phyloP scores from a whole-genome alignment of 2,113 vertebrate genomes.

The Bambusicola thoracicus region DNA sequence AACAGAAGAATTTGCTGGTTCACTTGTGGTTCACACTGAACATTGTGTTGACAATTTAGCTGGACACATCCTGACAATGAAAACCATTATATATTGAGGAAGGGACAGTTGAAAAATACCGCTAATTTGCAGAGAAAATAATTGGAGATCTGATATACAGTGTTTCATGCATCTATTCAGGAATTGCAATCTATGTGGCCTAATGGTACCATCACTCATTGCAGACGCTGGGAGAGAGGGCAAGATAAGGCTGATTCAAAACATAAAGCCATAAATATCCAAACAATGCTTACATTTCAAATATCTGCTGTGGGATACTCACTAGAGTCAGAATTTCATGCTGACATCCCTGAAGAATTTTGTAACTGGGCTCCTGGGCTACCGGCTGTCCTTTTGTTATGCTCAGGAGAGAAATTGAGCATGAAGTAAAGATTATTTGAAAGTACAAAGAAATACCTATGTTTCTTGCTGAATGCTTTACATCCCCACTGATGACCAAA shows the following conservation, averaged over 20 bases:
- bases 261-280: not conserved
- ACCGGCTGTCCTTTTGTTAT: not conserved
- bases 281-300: not conserved
- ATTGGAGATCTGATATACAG: not conserved
- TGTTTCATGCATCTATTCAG: not conserved
- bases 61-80: not conserved
- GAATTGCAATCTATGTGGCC: not conserved
- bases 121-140: not conserved
- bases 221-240: not conserved
- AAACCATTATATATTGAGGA: not conserved
- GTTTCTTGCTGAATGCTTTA: not conserved
- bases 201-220: not conserved
- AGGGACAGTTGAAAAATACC: not conserved
- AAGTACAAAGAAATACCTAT: not conserved
- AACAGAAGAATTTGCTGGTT: not conserved
- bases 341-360: not conserved
- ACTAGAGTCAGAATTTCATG: not conserved
- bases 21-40: not conserved
- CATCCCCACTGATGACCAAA: not conserved
- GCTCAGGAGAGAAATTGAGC: slow-evolving; percentile 14
- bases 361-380: not conserved
- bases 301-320: not conserved
- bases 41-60: not conserved
- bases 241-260: not conserved
- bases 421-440: not conserved